Evolutionary conservation across 1,140 invertebrate genomes (phyloP).

Genomic region (Asbolus verrucosus): DNA sequence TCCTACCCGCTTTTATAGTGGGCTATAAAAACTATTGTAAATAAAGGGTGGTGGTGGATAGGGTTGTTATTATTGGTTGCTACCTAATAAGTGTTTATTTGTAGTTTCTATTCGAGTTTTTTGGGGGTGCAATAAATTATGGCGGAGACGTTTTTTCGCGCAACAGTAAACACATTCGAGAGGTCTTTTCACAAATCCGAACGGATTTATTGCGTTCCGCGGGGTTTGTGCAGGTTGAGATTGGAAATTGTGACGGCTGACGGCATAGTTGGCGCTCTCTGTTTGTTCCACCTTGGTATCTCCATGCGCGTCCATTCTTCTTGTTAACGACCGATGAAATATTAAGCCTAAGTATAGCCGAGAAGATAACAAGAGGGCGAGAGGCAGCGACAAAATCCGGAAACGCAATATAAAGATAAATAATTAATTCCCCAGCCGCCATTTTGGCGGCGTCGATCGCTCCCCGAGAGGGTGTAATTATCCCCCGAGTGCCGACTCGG

Average conservation of each 20-base stretch:
- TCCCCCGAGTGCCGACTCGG: conserved; percentile 32
- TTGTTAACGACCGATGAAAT: conserved; percentile 37
- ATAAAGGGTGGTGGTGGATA: conserved; percentile 53
- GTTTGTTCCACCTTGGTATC: neutral
- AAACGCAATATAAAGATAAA: conserved; percentile 49
- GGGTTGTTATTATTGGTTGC: conserved; percentile 27
- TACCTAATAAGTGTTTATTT: conserved; percentile 47
- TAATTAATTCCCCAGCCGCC: conserved; percentile 48
- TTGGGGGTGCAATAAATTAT: conserved; percentile 4
- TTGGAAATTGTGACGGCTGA: too few relatives aligned
- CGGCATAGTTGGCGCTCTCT: too few relatives aligned
- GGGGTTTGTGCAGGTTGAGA: too few relatives aligned
- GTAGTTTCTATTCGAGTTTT: conserved; percentile 25
- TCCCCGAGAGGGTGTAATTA: conserved; percentile 44
- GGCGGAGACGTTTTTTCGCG: neutral
- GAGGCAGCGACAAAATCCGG: conserved; percentile 40
- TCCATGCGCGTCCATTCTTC: neutral
- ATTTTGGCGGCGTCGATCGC: conserved; percentile 44
- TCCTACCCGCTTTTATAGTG: conserved; percentile 48
- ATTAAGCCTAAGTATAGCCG: conserved; percentile 1
- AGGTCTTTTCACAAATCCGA: too few relatives aligned
- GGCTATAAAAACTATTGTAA: conserved; percentile 53
- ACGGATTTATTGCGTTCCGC: too few relatives aligned
- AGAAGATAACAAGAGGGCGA: conserved; percentile 17
- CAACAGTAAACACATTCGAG: too few relatives aligned